phyloP scores from a whole-genome alignment of 2,888 invertebrate genomes.

The Prosapia bicincta region DNA sequence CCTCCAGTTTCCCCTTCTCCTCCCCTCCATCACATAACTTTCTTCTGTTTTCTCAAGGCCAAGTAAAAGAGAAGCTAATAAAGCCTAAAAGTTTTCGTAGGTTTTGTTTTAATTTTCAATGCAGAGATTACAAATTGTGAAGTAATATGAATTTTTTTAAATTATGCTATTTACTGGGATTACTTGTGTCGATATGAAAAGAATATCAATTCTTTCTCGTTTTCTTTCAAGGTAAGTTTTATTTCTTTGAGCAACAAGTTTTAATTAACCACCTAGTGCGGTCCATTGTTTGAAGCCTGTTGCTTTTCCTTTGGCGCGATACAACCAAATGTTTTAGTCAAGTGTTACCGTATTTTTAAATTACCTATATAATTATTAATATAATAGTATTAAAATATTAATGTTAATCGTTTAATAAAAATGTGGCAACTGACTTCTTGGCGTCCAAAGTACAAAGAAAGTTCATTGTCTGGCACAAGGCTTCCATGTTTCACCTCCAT shows the following conservation, averaged over 20 bases:
- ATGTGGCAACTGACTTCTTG: neutral
- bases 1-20: slow-evolving; percentile 4
- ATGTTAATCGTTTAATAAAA: neutral
- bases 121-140: neutral
- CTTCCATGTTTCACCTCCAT: neutral
- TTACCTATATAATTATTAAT: too few relatives aligned
- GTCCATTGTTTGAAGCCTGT: slow-evolving; percentile 2
- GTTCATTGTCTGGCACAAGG: neutral
- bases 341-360: too few relatives aligned
- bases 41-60: slow-evolving; percentile 29
- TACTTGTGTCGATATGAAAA: neutral
- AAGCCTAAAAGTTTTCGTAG: neutral
- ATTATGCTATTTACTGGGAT: neutral
- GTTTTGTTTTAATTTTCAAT: neutral
- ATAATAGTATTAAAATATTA: too few relatives aligned
- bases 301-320: neutral
- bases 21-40: slow-evolving; percentile 25
- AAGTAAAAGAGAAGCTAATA: slow-evolving; percentile 13
- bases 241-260: neutral
- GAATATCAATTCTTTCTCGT: neutral
- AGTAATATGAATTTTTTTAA: neutral
- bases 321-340: neutral
- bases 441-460: neutral
- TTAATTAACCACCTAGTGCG: neutral
- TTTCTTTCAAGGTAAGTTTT: neutral